Conservation (phyloP, 1,140 invertebrate genomes). For the Tetragnatha versicolor region DNA sequence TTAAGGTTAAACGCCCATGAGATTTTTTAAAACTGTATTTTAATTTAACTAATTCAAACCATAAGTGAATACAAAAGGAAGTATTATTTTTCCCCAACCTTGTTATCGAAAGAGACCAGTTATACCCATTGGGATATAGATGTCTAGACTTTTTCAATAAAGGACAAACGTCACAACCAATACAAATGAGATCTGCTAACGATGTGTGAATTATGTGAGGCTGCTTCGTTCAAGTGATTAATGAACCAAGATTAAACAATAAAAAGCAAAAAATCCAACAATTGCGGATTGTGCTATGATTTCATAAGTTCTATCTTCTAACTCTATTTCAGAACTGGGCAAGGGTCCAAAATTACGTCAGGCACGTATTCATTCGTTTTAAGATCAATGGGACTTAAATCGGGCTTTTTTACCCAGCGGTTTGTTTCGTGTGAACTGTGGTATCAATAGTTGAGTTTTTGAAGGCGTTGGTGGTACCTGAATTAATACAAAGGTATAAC, state of each 20-base stretch:
- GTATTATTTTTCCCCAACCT: too few species aligned
- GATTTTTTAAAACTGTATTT: too few species aligned
- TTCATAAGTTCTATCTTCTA: not conserved
- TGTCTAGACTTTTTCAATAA: too few species aligned
- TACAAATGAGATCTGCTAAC: not conserved
- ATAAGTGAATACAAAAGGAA: too few species aligned
- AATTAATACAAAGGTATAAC: too few species aligned
- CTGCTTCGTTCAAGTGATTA: not conserved
- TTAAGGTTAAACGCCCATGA: too few species aligned
- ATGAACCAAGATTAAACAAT: slow-evolving; percentile 2
- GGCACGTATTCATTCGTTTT: slow-evolving; percentile 1
- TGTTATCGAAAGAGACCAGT: too few species aligned
- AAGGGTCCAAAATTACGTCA: slow-evolving; percentile 5
- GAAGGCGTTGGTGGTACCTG: too few species aligned
- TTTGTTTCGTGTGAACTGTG: not conserved
- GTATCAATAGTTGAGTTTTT: not conserved
- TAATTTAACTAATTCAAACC: too few species aligned
- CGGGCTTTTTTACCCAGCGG: not conserved
- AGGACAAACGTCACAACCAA: too few species aligned
- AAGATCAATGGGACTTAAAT: slow-evolving; percentile 9
- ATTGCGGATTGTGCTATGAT: not conserved
- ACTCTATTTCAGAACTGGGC: slow-evolving; percentile 14
- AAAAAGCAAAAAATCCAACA: slow-evolving; percentile 1
- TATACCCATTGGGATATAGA: too few species aligned
- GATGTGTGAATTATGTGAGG: not conserved